A percentile compares a stretch with the other conserved stretches of the same genome.
Evolutionary conservation across 2,113 vertebrate genomes (phyloP).

Genomic region (Myiagra hebetior): DNA sequence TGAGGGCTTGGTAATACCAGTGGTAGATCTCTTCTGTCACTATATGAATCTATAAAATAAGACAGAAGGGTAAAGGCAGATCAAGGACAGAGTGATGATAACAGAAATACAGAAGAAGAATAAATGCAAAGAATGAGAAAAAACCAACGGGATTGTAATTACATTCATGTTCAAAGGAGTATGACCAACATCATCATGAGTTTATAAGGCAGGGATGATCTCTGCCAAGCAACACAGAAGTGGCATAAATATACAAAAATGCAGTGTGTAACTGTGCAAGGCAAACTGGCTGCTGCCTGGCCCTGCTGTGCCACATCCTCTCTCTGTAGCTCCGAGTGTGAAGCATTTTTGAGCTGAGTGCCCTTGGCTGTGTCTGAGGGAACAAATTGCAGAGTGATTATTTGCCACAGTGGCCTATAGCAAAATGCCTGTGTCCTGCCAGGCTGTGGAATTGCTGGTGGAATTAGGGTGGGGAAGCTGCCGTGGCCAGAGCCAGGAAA

Average conservation of each 20-base stretch:
- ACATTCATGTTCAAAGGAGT: not conserved
- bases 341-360: not conserved
- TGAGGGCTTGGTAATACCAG: not conserved
- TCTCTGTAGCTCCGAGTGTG: not conserved
- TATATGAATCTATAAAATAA: rapidly evolving
- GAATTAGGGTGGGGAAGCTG: not conserved
- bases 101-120: not conserved
- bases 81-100: not conserved
- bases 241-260: not conserved
- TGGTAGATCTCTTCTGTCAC: not conserved
- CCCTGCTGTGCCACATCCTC: not conserved
- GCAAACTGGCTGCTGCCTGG: not conserved
- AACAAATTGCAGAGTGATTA: not conserved
- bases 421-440: rapidly evolving
- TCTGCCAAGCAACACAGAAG: not conserved
- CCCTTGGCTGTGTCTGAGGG: not conserved
- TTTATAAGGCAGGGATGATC: not conserved
- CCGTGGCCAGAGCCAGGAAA: not conserved
- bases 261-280: not conserved
- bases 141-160: not conserved
- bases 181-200: too few relatives aligned
- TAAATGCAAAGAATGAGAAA: not conserved
- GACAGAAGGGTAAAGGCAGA: not conserved
- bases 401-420: not conserved
- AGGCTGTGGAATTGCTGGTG: not conserved